Percentiles rank a stretch among this genome's conserved stretches.
phyloP scores from a whole-genome alignment of 2,113 vertebrate species.

The Platanista minor region DNA sequence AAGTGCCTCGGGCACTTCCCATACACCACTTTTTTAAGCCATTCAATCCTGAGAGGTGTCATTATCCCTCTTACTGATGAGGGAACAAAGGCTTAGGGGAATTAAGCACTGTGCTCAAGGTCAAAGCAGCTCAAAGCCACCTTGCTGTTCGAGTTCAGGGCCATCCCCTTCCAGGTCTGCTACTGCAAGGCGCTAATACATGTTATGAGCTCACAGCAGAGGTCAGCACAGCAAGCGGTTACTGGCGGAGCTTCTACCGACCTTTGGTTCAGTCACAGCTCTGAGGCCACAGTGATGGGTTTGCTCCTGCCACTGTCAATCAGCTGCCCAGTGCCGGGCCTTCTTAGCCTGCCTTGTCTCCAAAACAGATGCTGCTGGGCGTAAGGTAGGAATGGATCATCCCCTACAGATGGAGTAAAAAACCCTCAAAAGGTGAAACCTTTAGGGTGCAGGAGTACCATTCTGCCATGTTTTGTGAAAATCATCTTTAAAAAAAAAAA shows the following conservation, averaged over 20 bases:
- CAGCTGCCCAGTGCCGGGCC: background rate
- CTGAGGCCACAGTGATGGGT: background rate
- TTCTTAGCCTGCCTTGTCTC: background rate
- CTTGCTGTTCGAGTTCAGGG: background rate
- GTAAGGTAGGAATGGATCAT: background rate
- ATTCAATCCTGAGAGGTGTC: background rate
- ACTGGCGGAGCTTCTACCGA: fast-evolving
- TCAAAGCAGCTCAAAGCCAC: background rate
- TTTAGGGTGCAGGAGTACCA: background rate
- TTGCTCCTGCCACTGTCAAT: fast-evolving
- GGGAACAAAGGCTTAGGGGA: background rate
- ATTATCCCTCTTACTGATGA: background rate
- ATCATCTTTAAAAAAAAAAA: background rate
- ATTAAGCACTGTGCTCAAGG: background rate
- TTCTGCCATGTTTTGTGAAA: background rate
- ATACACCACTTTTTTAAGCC: fast-evolving
- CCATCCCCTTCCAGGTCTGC: background rate
- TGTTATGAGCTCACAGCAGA: background rate
- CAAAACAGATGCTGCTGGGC: background rate
- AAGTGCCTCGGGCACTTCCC: too few species aligned
- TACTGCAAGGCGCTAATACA: background rate
- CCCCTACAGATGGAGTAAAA: background rate
- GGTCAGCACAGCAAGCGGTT: fast-evolving
- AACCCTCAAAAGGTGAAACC: too few species aligned
- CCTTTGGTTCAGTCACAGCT: fast-evolving